Evolutionary conservation across 2,888 invertebrate species (phyloP).

Genomic region (Zaprionus bogoriensis): DNA sequence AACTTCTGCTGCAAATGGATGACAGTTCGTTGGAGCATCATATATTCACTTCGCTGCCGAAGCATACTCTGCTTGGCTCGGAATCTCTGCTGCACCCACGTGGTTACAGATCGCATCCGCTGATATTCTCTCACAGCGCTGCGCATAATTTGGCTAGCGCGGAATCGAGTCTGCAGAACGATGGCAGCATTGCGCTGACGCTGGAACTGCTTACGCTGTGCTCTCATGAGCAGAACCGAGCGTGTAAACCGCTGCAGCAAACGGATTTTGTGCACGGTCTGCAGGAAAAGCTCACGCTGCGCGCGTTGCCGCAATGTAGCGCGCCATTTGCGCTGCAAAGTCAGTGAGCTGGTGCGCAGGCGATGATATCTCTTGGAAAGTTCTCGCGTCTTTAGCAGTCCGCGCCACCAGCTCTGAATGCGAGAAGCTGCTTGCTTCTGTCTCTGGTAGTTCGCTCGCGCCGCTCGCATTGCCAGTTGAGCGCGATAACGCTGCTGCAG

Average conservation of each 20-base stretch:
- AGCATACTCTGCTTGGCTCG: slow-evolving; percentile 73
- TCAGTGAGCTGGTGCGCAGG: slow-evolving; percentile 43
- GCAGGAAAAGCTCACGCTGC: slow-evolving; percentile 40
- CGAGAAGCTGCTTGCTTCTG: slow-evolving; percentile 48
- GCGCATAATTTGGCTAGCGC: slow-evolving; percentile 77
- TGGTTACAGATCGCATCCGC: slow-evolving; percentile 65
- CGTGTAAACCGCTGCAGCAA: slow-evolving; percentile 82
- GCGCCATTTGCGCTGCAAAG: slow-evolving; percentile 77
- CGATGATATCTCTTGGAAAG: slow-evolving; percentile 39
- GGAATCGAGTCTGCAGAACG: slow-evolving; percentile 81
- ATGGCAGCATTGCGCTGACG: slow-evolving; percentile 26
- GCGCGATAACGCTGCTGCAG: slow-evolving; percentile 80
- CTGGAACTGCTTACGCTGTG: slow-evolving; percentile 36
- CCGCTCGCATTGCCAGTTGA: slow-evolving; percentile 59
- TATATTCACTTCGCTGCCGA: slow-evolving; percentile 48
- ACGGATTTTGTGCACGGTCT: slow-evolving; percentile 29
- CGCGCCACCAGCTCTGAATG: slow-evolving; percentile 73
- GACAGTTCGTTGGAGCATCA: slow-evolving; percentile 54
- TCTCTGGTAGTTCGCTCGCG: slow-evolving; percentile 43
- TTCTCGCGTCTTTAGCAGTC: slow-evolving; percentile 38
- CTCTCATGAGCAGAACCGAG: slow-evolving; percentile 51
- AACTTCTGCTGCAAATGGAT: slow-evolving; percentile 81
- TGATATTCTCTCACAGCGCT: slow-evolving; percentile 69
- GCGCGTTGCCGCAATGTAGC: slow-evolving; percentile 72
- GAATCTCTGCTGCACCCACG: slow-evolving; percentile 78